Evolutionary conservation across 2,113 vertebrate genomes (phyloP).

Genomic region (Grammomys surdaster): DNA sequence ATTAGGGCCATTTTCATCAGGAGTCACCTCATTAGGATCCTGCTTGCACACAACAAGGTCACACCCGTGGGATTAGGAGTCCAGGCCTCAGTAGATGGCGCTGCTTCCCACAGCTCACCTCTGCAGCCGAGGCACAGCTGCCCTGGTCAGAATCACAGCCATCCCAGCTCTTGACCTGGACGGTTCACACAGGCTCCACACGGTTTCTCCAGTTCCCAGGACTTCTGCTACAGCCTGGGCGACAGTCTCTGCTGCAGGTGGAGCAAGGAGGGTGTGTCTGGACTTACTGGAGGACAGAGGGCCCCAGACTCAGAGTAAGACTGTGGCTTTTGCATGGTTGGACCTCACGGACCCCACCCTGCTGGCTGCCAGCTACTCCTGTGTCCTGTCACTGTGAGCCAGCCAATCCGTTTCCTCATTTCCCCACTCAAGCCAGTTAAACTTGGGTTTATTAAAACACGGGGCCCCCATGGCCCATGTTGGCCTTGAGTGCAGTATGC

Average conservation of each 20-base stretch:
- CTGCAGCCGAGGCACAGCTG: background rate
- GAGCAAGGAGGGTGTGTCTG: background rate
- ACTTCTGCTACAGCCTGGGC: background rate
- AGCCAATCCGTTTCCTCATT: background rate
- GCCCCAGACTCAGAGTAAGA: background rate
- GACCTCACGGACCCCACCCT: background rate
- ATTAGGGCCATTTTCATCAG: background rate
- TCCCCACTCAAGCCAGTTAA: background rate
- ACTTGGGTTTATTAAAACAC: background rate
- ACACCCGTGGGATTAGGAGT: background rate
- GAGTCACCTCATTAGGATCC: background rate
- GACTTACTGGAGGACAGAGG: rapidly evolving
- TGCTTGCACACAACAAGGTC: background rate
- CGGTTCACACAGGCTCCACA: rapidly evolving
- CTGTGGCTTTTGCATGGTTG: rapidly evolving
- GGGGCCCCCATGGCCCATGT: too few species aligned
- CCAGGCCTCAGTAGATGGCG: too few species aligned
- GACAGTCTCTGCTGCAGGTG: rapidly evolving
- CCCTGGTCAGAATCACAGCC: background rate
- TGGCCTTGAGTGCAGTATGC: background rate
- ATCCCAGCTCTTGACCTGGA: background rate
- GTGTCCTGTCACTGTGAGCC: background rate
- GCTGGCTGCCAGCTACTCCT: too few species aligned
- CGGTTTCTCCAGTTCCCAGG: background rate
- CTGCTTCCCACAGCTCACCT: background rate